Conservation (phyloP, 2,888 invertebrate genomes). For the Herminia tarsipennalis region DNA sequence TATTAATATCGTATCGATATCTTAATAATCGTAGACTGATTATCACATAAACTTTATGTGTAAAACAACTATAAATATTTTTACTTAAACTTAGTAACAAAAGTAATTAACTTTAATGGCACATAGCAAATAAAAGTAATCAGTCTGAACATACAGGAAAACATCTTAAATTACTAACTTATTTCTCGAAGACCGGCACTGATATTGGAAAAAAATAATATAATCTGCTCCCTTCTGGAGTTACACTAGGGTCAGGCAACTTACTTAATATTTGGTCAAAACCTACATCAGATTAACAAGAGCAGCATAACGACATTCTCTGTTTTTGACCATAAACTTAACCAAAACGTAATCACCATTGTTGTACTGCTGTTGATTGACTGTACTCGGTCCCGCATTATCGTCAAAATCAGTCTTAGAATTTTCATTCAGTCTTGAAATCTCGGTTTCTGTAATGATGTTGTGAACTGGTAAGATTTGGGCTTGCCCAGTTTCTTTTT, state of each 20-base stretch:
- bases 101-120: too few relatives aligned
- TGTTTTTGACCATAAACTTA: constrained; percentile 21
- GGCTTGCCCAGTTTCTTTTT: constrained; percentile 14
- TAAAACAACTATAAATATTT: too few relatives aligned
- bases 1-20: too few relatives aligned
- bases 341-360: constrained; percentile 26
- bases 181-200: constrained; percentile 22
- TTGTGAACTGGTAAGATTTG: background rate
- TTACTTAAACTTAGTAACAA: too few relatives aligned
- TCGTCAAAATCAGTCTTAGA: constrained; percentile 19
- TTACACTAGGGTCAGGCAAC: constrained; percentile 15
- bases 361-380: constrained; percentile 19
- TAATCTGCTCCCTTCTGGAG: constrained; percentile 15
- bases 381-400: constrained; percentile 16
- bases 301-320: constrained; percentile 26
- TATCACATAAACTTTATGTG: too few relatives aligned
- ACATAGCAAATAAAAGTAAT: too few relatives aligned
- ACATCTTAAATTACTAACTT: too few relatives aligned
- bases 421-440: too few relatives aligned
- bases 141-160: too few relatives aligned
- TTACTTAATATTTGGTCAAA: constrained; percentile 25
- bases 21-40: too few relatives aligned
- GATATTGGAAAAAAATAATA: constrained; percentile 19
- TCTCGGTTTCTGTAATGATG: background rate
- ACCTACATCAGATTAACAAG: constrained; percentile 19